phyloP scores from a whole-genome alignment of 2,797 vertebrate genomes.

The Pterois miles region DNA sequence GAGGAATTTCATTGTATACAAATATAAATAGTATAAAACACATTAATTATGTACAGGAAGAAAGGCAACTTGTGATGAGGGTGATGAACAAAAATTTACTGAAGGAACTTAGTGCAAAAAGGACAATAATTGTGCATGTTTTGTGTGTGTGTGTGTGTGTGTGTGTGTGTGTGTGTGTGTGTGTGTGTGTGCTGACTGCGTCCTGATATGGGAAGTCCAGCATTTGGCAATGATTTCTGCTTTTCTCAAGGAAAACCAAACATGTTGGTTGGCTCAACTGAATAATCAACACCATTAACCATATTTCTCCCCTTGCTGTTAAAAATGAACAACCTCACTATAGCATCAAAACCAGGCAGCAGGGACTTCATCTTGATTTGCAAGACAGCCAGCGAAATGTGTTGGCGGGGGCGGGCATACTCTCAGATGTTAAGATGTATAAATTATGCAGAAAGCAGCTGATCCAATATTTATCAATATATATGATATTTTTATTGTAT shows the following conservation, averaged over 20 bases:
- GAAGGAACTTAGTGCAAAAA: slow-evolving; percentile 66
- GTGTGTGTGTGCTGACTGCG: slow-evolving; percentile 11
- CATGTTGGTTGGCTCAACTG: slow-evolving; percentile 57
- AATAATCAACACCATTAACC: slow-evolving; percentile 75
- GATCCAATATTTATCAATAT: slow-evolving; percentile 77
- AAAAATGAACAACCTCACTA: slow-evolving; percentile 73
- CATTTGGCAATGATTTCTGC: slow-evolving; percentile 45
- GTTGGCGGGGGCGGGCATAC: slow-evolving; percentile 58
- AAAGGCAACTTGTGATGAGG: slow-evolving; percentile 75
- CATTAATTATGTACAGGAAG: slow-evolving; percentile 79
- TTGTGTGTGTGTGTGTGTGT: slow-evolving; percentile 1
- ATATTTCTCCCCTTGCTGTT: slow-evolving; percentile 66
- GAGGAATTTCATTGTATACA: slow-evolving; percentile 36
- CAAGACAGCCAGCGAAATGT: slow-evolving; percentile 64
- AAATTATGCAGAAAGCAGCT: slow-evolving; percentile 80
- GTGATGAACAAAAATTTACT: slow-evolving; percentile 72
- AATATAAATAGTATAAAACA: too few species aligned
- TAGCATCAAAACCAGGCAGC: slow-evolving; percentile 63
- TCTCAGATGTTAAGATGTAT: slow-evolving; percentile 79
- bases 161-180: slow-evolving; percentile 10
- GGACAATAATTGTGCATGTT: slow-evolving; percentile 37
- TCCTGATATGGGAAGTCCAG: slow-evolving; percentile 53
- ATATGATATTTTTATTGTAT: slow-evolving; percentile 66
- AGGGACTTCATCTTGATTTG: slow-evolving; percentile 63
- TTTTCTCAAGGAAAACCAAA: slow-evolving; percentile 63